Percentiles rank a stretch among this genome's conserved stretches.
Conservation (phyloP, 2,888 invertebrate species). For the Limnephilus rhombicus region DNA sequence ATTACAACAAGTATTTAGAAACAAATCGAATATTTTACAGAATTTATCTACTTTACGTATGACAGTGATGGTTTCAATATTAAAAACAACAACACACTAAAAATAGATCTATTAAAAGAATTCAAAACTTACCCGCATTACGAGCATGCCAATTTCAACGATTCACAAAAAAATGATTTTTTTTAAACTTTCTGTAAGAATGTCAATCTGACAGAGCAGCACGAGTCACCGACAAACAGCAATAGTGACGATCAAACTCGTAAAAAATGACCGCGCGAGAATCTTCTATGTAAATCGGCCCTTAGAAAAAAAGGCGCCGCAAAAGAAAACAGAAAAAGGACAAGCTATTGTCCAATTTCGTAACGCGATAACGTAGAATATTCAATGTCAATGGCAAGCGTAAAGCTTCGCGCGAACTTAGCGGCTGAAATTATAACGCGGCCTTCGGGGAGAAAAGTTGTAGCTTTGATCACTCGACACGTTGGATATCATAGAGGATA, state of each 20-base stretch:
- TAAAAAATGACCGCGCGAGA: too few species aligned
- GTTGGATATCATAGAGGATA: neutral
- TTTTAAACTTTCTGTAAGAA: neutral
- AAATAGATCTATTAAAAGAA: neutral
- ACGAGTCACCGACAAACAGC: neutral
- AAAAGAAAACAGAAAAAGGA: conserved; percentile 23
- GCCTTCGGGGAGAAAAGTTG: conserved; percentile 13
- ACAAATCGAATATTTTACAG: neutral
- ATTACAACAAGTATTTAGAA: neutral
- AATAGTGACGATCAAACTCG: neutral
- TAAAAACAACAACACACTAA: neutral
- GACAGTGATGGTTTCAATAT: neutral
- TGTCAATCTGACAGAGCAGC: neutral
- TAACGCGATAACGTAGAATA: conserved; percentile 25
- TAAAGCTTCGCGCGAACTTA: conserved; percentile 7
- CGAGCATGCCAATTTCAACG: conserved; percentile 40
- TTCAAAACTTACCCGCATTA: conserved; percentile 40
- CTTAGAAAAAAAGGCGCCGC: conserved; percentile 5
- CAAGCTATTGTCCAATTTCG: conserved; percentile 13
- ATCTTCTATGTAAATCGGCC: neutral
- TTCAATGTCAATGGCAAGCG: conserved; percentile 50
- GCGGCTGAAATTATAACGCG: neutral
- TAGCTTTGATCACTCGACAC: neutral
- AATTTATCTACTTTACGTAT: neutral
- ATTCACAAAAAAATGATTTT: neutral